Base-by-base conservation (phyloP, 2,797 vertebrate genomes). In the Notolabrus celidotus region DNA sequence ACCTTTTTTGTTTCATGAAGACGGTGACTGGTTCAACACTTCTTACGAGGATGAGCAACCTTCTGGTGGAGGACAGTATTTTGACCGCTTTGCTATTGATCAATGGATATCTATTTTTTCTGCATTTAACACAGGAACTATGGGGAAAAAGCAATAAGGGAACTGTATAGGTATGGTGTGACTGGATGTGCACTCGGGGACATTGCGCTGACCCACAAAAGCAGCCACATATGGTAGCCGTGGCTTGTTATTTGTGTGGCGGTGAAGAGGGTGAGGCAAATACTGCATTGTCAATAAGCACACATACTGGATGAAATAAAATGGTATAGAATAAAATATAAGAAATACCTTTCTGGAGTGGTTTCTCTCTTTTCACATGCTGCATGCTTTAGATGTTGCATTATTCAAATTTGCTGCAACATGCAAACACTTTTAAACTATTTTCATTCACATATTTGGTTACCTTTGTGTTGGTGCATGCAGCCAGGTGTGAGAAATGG, bases 231-330 rank as follows among this genome's bases (percentile, higher is more conserved):
- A 67, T 61, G 20, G 78, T 79, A 69, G 74, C 63, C 16, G 67
- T 81, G 80, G 77, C 63, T 76, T 41, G 2, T 75, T 46, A 23
- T 39, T 70, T 66, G 80, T 83, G 87, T 79, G 80, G 78, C 17
- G 7, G 73, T 52, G 57, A 77, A 83, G 76, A 60, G 67, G 83
- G 57, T 53, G 78, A 83, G 74, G 77, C 69, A 71, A 75, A 73
- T 84, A 76, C 49, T 58, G 67, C 70, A 86, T 83, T 91, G 89
- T 92, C 62, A 77, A 93, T 90, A 94, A 95, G 94, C 93, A 95
- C 93, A 94, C 87, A 75, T 91, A 91, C 88, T 93, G 92, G 92
- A 92, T 92, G 85, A 92, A 91, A 91, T 91, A 88, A 90, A 89
- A 91, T 80, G 82, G 82, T 92, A 93, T 91, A 83, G 88, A 94